Evolutionary conservation across 35 echinoderm and acorn worm species (phyloP), one percentile per base, ranked within the genome.

Genomic region (Patiria miniata): DNA sequence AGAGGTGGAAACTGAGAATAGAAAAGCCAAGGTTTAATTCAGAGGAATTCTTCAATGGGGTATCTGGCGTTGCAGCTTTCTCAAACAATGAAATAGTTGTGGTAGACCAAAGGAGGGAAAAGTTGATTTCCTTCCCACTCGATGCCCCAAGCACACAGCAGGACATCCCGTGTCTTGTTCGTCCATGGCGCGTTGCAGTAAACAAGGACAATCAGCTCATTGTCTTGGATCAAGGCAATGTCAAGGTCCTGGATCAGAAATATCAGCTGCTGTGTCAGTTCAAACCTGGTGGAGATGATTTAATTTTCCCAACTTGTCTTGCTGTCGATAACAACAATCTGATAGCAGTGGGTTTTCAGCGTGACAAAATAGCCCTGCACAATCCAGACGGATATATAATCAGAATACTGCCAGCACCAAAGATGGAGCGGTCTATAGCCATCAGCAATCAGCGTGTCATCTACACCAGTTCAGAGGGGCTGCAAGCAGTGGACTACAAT

Each of bases 361-460:
- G 36, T 19, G 77, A 78, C 77, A 78, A 78, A 34, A 26, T 5
- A 5, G 18, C 77, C 14, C 0, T 78, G 36, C 77, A 78, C 77
- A 78, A 39, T 18, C 77, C 77, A 17, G 77, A 78, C 32, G 77
- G 77, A 78, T 78, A n/a, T 34, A n/a, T 78, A n/a, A 10, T 78
- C 77, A 78, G 38, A 19, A 78, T 18, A 78, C 77, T 78, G 38
- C 32, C 77, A n/a, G 77, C 77, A n/a, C 30, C 30, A 78, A 34
- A 34, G 77, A 78, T 78, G 18, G 38, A 19, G 23, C 0, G 36
- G 8, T 39, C 23, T 18, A 33, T 78, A 34, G 77, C 30, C 77
- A 78, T 78, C 18, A 37, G 30, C 32, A 78, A 78, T 18, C 77
- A 78, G 77, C 18, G 28, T 4, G 19, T 60, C 57, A 60, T 60